Evolutionary conservation across 2,797 vertebrate genomes (phyloP).

Genomic region (Saxicola maurus): DNA sequence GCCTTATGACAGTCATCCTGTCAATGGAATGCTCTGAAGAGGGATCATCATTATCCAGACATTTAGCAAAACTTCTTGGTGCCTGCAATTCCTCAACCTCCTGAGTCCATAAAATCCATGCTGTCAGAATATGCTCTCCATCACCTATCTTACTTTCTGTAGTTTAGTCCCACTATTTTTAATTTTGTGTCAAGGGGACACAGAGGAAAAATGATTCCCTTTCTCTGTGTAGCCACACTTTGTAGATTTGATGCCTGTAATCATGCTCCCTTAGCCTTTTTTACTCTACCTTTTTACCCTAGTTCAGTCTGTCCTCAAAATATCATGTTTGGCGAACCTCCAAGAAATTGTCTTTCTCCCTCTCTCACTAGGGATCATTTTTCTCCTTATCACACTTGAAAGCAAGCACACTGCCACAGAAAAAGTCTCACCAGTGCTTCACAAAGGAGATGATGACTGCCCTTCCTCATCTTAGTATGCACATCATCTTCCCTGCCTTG

Average conservation of each 20-base stretch:
- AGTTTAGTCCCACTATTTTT: not conserved
- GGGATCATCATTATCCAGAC: not conserved
- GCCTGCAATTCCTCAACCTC: not conserved
- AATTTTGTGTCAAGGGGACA: not conserved
- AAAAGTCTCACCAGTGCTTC: not conserved
- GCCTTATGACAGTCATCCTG: not conserved
- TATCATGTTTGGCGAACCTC: not conserved
- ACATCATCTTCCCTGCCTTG: not conserved
- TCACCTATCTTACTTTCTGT: not conserved
- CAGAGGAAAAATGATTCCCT: not conserved
- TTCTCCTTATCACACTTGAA: not conserved
- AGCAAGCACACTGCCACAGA: rapidly evolving
- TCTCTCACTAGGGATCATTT: not conserved
- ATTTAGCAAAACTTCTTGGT: not conserved
- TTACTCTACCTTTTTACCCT: not conserved
- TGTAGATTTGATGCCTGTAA: not conserved
- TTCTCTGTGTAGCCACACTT: not conserved
- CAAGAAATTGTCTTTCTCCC: not conserved
- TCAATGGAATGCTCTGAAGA: not conserved
- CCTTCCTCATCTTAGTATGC: not conserved
- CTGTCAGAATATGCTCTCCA: not conserved
- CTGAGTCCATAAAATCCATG: not conserved
- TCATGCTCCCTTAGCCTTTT: not conserved
- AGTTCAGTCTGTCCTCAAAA: not conserved
- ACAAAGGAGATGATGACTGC: not conserved